These are phyloP conservation scores for Dryadula phaetusa DNA, from an alignment of 2,888 invertebrate genomes.

Conservation along the genomic window DNA sequence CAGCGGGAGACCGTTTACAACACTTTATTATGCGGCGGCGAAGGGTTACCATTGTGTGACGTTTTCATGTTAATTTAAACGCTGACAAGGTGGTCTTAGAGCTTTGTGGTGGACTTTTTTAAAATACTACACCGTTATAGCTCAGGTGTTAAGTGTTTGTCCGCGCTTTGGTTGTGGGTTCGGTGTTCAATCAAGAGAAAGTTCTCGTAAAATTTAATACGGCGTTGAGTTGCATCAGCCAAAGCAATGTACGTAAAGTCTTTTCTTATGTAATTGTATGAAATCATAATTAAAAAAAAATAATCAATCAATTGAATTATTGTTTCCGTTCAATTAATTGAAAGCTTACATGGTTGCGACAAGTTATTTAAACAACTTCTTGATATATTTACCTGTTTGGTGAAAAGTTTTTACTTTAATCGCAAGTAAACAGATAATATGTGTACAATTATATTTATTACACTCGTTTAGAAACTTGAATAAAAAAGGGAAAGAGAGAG, in stretches of 20 bases:
- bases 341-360: not conserved
- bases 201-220: too few relatives aligned
- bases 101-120: not conserved
- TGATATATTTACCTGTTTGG: not conserved
- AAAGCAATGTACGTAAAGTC: too few relatives aligned
- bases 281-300: too few relatives aligned
- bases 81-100: constrained; percentile 38
- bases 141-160: not conserved
- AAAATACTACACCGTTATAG: not conserved
- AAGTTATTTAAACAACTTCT: not conserved
- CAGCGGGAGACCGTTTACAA: constrained; percentile 67
- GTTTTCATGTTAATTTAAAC: constrained; percentile 65
- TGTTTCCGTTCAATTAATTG: too few relatives aligned
- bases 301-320: too few relatives aligned
- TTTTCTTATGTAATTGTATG: too few relatives aligned
- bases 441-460: not conserved
- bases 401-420: not conserved
- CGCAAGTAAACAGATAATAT: not conserved
- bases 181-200: too few relatives aligned
- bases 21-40: constrained; percentile 74
- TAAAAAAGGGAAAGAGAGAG: too few relatives aligned
- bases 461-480: not conserved
- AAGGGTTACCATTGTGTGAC: constrained; percentile 81
- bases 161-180: not conserved
- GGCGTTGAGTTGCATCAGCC: too few relatives aligned